Conservation (phyloP, 1,140 invertebrate species). For the Doryteuthis pealeii region DNA sequence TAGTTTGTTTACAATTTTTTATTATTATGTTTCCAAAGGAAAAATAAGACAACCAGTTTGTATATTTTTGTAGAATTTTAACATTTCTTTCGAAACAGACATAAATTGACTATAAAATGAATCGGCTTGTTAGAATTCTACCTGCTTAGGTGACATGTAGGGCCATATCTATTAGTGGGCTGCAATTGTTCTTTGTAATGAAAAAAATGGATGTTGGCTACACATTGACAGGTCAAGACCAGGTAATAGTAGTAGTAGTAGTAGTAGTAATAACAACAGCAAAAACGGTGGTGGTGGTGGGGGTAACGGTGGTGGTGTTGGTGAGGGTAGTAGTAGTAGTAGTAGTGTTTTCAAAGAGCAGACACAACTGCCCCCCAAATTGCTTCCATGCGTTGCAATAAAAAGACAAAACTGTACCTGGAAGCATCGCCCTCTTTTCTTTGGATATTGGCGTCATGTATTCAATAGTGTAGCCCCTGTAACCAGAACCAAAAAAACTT, state of each 20-base stretch:
- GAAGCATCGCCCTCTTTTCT: slow-evolving; percentile 11
- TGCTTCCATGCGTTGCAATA: slow-evolving; percentile 4
- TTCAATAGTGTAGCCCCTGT: slow-evolving; percentile 3
- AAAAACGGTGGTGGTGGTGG: neutral
- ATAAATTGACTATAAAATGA: too few species aligned
- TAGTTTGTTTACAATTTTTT: too few species aligned
- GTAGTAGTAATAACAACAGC: neutral
- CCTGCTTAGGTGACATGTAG: too few species aligned
- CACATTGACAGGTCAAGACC: too few species aligned
- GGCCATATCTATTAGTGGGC: too few species aligned
- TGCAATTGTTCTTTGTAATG: too few species aligned
- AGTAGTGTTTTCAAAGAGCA: neutral
- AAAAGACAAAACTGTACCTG: slow-evolving; percentile 4
- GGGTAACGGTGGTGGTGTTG: neutral
- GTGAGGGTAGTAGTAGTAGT: neutral
- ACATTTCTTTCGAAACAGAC: too few species aligned
- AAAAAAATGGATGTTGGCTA: too few species aligned
- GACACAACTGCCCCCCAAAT: neutral
- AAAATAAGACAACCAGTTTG: too few species aligned
- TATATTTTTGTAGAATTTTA: too few species aligned
- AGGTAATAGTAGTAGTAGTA: neutral
- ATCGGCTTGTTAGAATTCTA: too few species aligned
- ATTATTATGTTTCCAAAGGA: too few species aligned
- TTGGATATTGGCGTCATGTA: slow-evolving; percentile 4
- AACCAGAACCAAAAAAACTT: neutral